These are phyloP conservation scores for Amorpha juglandis DNA, from an alignment of 2,888 invertebrate species.

Conservation along the genomic window DNA sequence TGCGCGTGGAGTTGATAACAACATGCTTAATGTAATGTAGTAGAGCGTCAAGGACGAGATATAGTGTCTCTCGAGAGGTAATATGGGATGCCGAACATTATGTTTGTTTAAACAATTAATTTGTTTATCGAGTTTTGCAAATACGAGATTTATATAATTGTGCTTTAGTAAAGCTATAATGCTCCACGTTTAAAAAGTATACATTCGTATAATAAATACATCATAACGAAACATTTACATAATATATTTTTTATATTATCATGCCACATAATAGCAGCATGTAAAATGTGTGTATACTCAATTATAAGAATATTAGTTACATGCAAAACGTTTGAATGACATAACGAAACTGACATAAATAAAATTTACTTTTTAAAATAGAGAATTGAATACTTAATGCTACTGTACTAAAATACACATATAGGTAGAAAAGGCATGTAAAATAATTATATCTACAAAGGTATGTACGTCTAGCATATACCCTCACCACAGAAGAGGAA, in stretches of 20 bases:
- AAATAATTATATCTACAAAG: background rate
- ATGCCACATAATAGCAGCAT: background rate
- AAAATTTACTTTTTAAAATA: background rate
- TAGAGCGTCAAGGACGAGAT: slow-evolving; percentile 72
- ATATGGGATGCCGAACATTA: slow-evolving; percentile 61
- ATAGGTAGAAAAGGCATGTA: background rate
- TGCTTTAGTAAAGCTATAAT: background rate
- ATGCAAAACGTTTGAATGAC: background rate
- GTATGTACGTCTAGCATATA: background rate
- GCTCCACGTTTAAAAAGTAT: background rate
- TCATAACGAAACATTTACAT: background rate
- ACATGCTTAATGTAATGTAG: slow-evolving; percentile 53
- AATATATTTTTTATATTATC: background rate
- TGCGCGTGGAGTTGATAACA: slow-evolving; percentile 76
- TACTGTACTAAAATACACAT: background rate
- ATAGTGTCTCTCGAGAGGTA: slow-evolving; percentile 60
- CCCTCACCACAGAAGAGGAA: slow-evolving; percentile 53
- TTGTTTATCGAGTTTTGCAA: background rate
- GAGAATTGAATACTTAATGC: background rate
- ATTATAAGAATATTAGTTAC: background rate
- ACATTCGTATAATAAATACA: too few relatives aligned
- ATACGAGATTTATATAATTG: background rate
- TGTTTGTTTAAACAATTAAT: slow-evolving; percentile 39
- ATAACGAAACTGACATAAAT: background rate
- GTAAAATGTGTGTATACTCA: too few relatives aligned